A percentile compares a stretch with the other conserved stretches of the same genome.
These are phyloP conservation scores for Agriopis marginaria DNA, from an alignment of 2,888 invertebrate species.

Conservation along the genomic window DNA sequence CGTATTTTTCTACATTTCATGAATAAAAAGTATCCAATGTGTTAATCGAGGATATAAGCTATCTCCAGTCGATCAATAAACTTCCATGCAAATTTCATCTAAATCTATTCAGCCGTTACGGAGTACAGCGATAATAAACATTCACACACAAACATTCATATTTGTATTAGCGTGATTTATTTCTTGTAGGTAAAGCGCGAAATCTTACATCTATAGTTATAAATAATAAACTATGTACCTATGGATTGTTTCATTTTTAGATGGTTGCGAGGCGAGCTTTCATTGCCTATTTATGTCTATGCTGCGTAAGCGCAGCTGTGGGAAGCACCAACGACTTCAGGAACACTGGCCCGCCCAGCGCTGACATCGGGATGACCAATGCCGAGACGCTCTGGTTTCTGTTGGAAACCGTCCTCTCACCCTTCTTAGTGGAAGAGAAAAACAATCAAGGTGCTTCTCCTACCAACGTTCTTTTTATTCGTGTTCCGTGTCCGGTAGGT, in stretches of 20 bases:
- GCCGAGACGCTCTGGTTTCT: constrained; percentile 3
- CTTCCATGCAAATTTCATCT: too few relatives aligned
- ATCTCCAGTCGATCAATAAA: too few relatives aligned
- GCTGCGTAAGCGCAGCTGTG: neutral
- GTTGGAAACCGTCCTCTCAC: neutral
- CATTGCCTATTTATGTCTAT: neutral
- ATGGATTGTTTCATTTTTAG: neutral
- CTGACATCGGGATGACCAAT: neutral
- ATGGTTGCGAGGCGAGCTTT: neutral
- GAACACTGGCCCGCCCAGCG: neutral
- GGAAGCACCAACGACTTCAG: neutral
- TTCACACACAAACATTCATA: too few relatives aligned
- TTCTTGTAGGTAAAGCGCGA: too few relatives aligned
- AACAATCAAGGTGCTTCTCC: neutral
- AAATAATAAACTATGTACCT: too few relatives aligned
- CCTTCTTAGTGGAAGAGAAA: neutral
- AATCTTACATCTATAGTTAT: too few relatives aligned
- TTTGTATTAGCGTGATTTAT: too few relatives aligned
- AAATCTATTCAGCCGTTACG: too few relatives aligned
- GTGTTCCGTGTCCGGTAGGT: neutral
- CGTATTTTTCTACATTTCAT: too few relatives aligned
- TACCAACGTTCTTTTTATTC: neutral
- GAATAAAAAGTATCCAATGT: too few relatives aligned
- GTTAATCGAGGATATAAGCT: too few relatives aligned
- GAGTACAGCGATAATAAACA: too few relatives aligned